A percentile compares a stretch with the other conserved stretches of the same genome.
phyloP scores from a whole-genome alignment of 2,888 invertebrate species.

The Priapulus caudatus region DNA sequence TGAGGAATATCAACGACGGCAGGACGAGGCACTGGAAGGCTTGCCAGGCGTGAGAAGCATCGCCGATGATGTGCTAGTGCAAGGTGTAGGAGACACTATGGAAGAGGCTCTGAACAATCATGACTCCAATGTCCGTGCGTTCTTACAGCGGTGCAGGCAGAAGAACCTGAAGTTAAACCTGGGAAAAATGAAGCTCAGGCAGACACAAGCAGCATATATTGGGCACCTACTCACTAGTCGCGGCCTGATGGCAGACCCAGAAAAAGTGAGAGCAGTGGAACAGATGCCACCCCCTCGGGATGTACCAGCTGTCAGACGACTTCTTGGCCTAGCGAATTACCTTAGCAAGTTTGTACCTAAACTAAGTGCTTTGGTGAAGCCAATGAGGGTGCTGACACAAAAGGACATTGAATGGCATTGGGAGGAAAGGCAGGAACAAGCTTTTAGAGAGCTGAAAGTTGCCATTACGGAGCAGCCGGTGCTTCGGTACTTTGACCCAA shows the following conservation, averaged over 20 bases:
- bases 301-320: conserved; percentile 13
- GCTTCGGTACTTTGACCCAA: not conserved
- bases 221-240: conserved; percentile 13
- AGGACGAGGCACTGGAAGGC: conserved; percentile 19
- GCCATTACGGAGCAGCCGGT: not conserved
- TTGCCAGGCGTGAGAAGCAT: conserved; percentile 18
- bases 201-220: not conserved
- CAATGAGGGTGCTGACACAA: not conserved
- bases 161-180: conserved; percentile 11
- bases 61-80: conserved; percentile 21
- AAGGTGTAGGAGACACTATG: conserved; percentile 15
- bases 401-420: conserved; percentile 7
- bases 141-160: conserved; percentile 16
- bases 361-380: not conserved
- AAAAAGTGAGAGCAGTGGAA: conserved; percentile 17
- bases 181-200: conserved; percentile 15
- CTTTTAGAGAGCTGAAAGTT: not conserved
- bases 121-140: not conserved
- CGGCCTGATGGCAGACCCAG: conserved; percentile 16
- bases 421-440: conserved; percentile 2
- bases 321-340: conserved; percentile 6
- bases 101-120: conserved; percentile 14
- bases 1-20: conserved; percentile 20
- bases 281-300: conserved; percentile 19
- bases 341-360: conserved; percentile 5